Evolutionary conservation across 1,140 invertebrate species (phyloP), one percentile per base, ranked within the genome.

Genomic region (Anthonomus grandis): DNA sequence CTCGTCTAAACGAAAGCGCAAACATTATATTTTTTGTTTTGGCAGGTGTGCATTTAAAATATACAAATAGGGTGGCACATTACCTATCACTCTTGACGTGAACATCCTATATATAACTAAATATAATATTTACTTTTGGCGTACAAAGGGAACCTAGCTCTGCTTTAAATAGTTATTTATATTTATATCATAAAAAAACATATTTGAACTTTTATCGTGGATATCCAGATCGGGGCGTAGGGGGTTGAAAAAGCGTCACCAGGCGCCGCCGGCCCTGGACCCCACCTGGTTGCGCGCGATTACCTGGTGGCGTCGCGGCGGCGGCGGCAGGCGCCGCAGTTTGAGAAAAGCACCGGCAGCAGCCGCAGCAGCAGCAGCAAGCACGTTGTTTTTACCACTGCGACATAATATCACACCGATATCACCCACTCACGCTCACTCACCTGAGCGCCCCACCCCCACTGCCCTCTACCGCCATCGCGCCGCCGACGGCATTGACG

Each of bases 341-440:
- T 64, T 66, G 67, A 70, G 67, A 63, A 67, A 65, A 67, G 64
- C 63, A 67, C 65, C 63, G 68, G 57, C 63, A 57, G 63, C 62
- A 64, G 57, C 59, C 66, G 62, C 27, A 66, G 17, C 64, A 65
- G 62, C 61, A 61, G n/a, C n/a, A n/a, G n/a, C n/a, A n/a, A n/a
- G n/a, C n/a, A n/a, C n/a, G n/a, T n/a, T n/a, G n/a, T 67, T 64
- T 65, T 45, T 61, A 34, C 46, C 57, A 53, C 51, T 69, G 60
- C 61, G 54, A 64, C 55, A 38, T 60, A 57, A 59, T 61, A 58
- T 38, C 49, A n/a, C n/a, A n/a, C n/a, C n/a, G n/a, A n/a, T n/a
- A n/a, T n/a, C n/a, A n/a, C 51, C 60, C 64, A 66, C 63, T 65
- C 64, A 62, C 68, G 65, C 65, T 64, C 66, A 60, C 65, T 65